phyloP scores from a whole-genome alignment of 2,888 invertebrate species.

The Cephus spinipes region DNA sequence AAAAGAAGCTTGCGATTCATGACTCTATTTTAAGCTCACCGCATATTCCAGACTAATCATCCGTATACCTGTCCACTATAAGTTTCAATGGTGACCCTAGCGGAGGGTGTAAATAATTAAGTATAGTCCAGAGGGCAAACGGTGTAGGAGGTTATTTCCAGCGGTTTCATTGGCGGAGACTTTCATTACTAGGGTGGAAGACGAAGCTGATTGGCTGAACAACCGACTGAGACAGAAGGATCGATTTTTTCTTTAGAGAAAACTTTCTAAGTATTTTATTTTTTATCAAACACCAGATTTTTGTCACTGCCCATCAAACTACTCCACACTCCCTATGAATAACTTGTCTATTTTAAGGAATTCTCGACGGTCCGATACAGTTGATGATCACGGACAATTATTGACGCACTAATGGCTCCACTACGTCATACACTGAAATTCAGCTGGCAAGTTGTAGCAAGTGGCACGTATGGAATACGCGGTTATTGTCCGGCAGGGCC shows the following conservation, averaged over 20 bases:
- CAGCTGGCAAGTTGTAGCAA: too few species aligned
- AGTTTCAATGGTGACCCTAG: not conserved
- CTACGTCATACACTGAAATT: too few species aligned
- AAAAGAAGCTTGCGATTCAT: not conserved
- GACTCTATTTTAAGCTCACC: not conserved
- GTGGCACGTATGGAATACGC: not conserved
- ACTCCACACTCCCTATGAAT: not conserved
- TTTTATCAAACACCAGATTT: not conserved
- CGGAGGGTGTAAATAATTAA: not conserved
- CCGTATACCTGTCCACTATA: not conserved
- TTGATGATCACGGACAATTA: not conserved
- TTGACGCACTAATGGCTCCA: not conserved
- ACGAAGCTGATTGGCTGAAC: not conserved
- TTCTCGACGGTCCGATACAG: not conserved
- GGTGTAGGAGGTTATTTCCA: not conserved
- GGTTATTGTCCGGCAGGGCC: slow-evolving; percentile 1
- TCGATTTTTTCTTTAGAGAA: not conserved
- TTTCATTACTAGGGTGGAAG: not conserved
- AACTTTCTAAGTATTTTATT: not conserved
- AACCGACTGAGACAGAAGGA: not conserved
- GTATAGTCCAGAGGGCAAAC: not conserved
- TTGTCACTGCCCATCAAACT: not conserved
- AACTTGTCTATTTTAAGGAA: not conserved
- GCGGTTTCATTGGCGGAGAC: not conserved
- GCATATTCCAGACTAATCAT: too few species aligned